Percentiles rank a stretch among this genome's conserved stretches.
phyloP scores from a whole-genome alignment of 2,888 invertebrate species.

The Amaurobius ferox region DNA sequence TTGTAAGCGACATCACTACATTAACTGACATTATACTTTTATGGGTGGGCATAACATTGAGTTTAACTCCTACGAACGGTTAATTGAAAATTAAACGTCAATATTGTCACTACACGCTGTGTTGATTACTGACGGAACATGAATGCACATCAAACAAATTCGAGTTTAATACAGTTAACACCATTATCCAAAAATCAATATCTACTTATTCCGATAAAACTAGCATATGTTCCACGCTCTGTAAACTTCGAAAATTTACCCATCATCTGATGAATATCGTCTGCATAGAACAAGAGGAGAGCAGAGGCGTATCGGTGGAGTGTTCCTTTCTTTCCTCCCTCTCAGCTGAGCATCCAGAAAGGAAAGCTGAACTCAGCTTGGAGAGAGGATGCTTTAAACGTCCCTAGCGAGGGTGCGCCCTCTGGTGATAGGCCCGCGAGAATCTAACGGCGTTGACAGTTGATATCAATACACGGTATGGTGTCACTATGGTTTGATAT shows the following conservation, averaged over 20 bases:
- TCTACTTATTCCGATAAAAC: background rate
- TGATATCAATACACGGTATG: too few species aligned
- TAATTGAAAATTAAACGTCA: background rate
- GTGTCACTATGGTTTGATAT: too few species aligned
- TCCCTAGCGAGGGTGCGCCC: background rate
- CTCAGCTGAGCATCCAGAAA: background rate
- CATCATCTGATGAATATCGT: background rate
- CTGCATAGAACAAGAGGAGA: background rate
- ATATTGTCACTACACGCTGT: background rate
- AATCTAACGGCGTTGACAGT: too few species aligned
- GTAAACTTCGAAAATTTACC: background rate
- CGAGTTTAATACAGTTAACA: background rate
- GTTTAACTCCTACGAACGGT: too few species aligned
- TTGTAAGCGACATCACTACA: too few species aligned
- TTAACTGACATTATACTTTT: too few species aligned
- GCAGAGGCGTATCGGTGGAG: background rate
- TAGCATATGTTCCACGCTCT: background rate
- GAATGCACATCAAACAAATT: background rate
- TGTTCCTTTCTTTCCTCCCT: background rate
- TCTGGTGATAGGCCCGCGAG: background rate
- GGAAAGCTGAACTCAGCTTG: background rate
- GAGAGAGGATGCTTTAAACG: background rate
- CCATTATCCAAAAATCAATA: background rate
- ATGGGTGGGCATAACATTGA: too few species aligned
- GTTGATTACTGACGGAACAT: background rate